Evolutionary conservation across 2,113 vertebrate species (phyloP), one percentile per base, ranked within the genome.

Genomic region (Mus musculus): DNA sequence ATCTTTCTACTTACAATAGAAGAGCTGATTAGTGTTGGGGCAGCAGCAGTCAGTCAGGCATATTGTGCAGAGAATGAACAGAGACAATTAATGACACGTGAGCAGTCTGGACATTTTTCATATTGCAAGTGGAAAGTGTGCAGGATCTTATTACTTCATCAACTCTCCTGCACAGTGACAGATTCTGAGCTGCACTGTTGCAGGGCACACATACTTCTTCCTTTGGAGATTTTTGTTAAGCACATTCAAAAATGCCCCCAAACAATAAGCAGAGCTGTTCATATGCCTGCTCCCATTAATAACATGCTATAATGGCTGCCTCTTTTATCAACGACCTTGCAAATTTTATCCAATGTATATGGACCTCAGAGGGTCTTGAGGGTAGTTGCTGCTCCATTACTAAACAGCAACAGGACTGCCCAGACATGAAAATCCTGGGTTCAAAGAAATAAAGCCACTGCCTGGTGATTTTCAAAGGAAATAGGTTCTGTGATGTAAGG

Each of bases 401-500:
- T 95, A 76, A 97, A 84, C 86, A 88, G 89, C 88, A 95, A 67
- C 89, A 78, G 77, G 94, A 89, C 52, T 20, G 36, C 90, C 97
- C 90, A 96, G 67, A 96, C 93, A 98, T 95, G 97, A 98, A 98
- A 98, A 90, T 42, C 3, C 95, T 97, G n/a, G 91, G 84, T 97
- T 71, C 20, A 10, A 88, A 84, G 87, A 97, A 88, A 92, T 96
- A 97, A 98, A 95, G 88, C 82, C 87, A 88, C 97, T 95, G 97
- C 82, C 85, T 98, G 90, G 93, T 93, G 36, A 0, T 87, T 93
- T 94, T 90, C 89, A 97, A 97, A 98, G 96, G 96, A 97, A 94
- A 94, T 71, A 81, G 0, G 7, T 92, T 95, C 7, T 87, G 63
- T 80, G 49, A 61, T 93, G 28, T 86, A 36, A 90, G 67, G 81